A percentile compares a stretch with the other conserved stretches of the same genome.
These are phyloP conservation scores for Zaprionus capensis DNA, from an alignment of 1,140 invertebrate species.

Conservation along the genomic window DNA sequence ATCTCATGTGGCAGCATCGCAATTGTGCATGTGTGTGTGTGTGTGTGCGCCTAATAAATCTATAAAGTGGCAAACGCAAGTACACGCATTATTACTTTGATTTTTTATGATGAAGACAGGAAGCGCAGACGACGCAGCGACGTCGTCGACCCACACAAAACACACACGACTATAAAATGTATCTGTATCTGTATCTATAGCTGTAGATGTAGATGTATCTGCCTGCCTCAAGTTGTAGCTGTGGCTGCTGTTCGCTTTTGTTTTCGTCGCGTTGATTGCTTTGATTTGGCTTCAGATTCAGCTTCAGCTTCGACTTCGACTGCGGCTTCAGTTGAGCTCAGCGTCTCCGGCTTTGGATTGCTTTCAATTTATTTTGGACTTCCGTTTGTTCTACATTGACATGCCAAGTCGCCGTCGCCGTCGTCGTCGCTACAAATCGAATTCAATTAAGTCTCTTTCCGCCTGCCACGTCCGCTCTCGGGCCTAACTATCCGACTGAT, in stretches of 20 bases:
- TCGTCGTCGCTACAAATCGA: slow-evolving; percentile 67
- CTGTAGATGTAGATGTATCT: slow-evolving; percentile 25
- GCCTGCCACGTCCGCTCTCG: slow-evolving; percentile 67
- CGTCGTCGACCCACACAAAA: slow-evolving; percentile 39
- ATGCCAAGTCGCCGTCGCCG: slow-evolving; percentile 47
- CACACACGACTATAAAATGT: slow-evolving; percentile 54
- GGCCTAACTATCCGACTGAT: slow-evolving; percentile 61
- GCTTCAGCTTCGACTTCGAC: slow-evolving; percentile 12
- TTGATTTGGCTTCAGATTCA: slow-evolving; percentile 34
- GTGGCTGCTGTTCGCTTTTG: slow-evolving; percentile 51
- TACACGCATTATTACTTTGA: slow-evolving; percentile 83
- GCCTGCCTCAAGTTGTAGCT: neutral
- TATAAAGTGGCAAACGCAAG: slow-evolving; percentile 82
- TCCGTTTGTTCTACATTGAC: slow-evolving; percentile 81
- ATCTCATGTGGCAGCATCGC: slow-evolving; percentile 27
- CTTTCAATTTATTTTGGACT: slow-evolving; percentile 80
- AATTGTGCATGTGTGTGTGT: slow-evolving; percentile 13
- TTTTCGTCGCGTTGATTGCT: slow-evolving; percentile 52
- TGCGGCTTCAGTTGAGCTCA: slow-evolving; percentile 20
- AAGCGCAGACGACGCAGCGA: slow-evolving; percentile 45
- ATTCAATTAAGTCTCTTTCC: slow-evolving; percentile 81
- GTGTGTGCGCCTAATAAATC: slow-evolving; percentile 70
- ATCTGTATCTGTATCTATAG: slow-evolving; percentile 22
- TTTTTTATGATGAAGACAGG: slow-evolving; percentile 81
- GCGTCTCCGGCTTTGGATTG: slow-evolving; percentile 33